Percentiles rank a stretch among this genome's conserved stretches.
Evolutionary conservation across 2,797 vertebrate genomes (phyloP).

Genomic region (Sandelia bainsii): DNA sequence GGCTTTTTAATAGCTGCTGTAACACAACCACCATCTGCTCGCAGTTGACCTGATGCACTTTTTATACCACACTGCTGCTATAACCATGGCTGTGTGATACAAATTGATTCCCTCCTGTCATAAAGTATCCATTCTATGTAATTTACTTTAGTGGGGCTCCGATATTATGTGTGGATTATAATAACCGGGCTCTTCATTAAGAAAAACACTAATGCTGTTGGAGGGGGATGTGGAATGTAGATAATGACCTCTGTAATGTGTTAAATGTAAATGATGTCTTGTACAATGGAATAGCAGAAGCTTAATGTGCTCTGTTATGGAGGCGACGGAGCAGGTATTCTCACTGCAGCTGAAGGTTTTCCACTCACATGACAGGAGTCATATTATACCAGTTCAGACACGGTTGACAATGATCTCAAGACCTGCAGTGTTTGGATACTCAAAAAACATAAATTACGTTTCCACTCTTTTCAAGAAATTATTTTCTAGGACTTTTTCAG

Average conservation of each 20-base stretch:
- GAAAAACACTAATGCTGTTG: constrained; percentile 39
- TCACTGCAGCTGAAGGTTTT: constrained; percentile 25
- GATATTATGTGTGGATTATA: constrained; percentile 49
- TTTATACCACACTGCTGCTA: constrained; percentile 38
- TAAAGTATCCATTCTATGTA: constrained; percentile 57
- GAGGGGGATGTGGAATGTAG: constrained; percentile 47
- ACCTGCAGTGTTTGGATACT: constrained; percentile 9
- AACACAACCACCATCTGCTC: constrained; percentile 69
- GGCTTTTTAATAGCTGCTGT: constrained; percentile 69
- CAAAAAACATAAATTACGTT: background rate
- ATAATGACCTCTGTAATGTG: constrained; percentile 68
- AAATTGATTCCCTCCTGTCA: constrained; percentile 62
- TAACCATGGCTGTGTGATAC: constrained; percentile 35
- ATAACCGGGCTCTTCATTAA: constrained; percentile 66
- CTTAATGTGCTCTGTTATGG: constrained; percentile 38
- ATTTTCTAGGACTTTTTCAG: too few relatives aligned
- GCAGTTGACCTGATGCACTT: constrained; percentile 64
- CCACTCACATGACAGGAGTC: background rate
- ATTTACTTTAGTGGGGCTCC: constrained; percentile 39
- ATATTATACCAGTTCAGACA: constrained; percentile 7
- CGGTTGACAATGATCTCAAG: background rate
- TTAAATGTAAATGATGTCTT: constrained; percentile 53
- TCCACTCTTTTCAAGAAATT: too few relatives aligned
- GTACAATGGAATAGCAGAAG: constrained; percentile 29
- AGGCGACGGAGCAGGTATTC: background rate